These are phyloP conservation scores for Telenomus remus DNA, from an alignment of 1,140 invertebrate genomes.

Conservation along the genomic window DNA sequence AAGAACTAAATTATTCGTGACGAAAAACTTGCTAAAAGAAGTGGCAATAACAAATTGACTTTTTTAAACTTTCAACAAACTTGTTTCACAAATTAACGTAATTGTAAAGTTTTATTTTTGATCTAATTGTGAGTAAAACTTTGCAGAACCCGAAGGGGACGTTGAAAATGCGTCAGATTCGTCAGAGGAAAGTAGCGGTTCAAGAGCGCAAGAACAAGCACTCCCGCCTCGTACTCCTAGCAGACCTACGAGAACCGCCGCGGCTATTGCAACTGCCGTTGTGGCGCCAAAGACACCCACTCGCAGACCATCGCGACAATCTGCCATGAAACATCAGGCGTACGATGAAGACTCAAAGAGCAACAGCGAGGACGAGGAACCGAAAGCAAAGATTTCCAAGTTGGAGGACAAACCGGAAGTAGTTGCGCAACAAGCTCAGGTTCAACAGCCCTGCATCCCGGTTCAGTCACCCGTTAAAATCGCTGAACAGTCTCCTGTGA, in stretches of 20 bases:
- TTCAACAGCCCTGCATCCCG: neutral
- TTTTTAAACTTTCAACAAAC: no score
- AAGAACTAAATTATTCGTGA: no score
- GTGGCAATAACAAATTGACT: no score
- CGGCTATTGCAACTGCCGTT: constrained; percentile 53
- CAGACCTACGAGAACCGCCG: constrained; percentile 63
- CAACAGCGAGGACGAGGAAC: constrained; percentile 50
- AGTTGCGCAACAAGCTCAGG: constrained; percentile 8
- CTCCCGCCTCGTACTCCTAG: constrained; percentile 63
- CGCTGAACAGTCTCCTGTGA: constrained; percentile 6
- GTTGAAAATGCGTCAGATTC: constrained; percentile 6
- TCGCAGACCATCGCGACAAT: constrained; percentile 55
- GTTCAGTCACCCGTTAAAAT: constrained; percentile 5
- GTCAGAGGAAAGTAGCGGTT: constrained; percentile 34
- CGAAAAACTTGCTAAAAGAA: no score
- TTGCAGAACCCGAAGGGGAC: neutral
- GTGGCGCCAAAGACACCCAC: constrained; percentile 60
- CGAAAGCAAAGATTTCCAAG: constrained; percentile 25
- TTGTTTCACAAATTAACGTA: no score
- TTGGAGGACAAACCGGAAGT: neutral
- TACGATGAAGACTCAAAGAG: constrained; percentile 34
- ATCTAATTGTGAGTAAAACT: no score
- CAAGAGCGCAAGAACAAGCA: constrained; percentile 57
- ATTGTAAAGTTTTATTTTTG: no score
- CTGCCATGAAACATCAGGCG: constrained; percentile 57